Conservation (phyloP, 1,140 invertebrate genomes). For the Leptinotarsa undecemlineata region DNA sequence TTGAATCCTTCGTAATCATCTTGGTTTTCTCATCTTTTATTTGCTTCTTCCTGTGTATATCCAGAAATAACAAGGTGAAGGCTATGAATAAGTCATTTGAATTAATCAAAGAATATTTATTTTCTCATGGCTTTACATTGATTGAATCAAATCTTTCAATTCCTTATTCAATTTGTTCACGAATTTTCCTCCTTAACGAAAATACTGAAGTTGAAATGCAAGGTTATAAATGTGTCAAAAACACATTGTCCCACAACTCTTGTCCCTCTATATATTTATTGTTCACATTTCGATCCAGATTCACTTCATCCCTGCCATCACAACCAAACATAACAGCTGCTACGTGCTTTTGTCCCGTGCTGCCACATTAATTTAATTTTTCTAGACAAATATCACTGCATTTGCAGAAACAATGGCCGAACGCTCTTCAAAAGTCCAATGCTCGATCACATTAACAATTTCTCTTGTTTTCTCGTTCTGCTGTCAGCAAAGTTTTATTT, state of each 20-base stretch:
- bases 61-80: too few relatives aligned
- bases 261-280: background rate
- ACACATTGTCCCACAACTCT: background rate
- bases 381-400: slow-evolving; percentile 5
- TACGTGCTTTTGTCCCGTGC: background rate
- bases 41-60: too few relatives aligned
- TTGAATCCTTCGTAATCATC: too few relatives aligned
- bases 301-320: slow-evolving; percentile 4
- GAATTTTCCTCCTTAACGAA: background rate
- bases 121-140: too few relatives aligned
- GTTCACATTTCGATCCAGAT: background rate
- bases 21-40: too few relatives aligned
- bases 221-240: background rate
- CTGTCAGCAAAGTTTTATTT: background rate
- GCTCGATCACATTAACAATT: slow-evolving; percentile 8
- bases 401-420: background rate
- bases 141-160: too few relatives aligned
- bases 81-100: too few relatives aligned
- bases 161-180: too few relatives aligned
- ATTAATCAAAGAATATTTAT: too few relatives aligned
- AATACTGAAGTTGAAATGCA: background rate
- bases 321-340: background rate
- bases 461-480: background rate
- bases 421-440: background rate
- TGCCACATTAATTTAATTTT: background rate